phyloP scores from a whole-genome alignment of 2,888 invertebrate genomes.

The Stegophylla sp. region DNA sequence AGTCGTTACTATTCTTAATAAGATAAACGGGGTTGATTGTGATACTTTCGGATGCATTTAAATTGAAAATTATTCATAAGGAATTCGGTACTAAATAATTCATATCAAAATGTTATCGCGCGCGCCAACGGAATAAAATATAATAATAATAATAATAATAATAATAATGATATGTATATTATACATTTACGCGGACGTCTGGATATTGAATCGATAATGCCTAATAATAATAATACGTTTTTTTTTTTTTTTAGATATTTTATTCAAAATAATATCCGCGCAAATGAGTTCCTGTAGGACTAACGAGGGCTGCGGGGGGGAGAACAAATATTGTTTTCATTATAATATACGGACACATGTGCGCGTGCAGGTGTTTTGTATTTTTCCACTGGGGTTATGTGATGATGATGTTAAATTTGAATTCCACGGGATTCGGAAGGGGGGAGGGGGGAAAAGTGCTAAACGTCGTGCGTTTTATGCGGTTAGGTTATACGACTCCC shows the following conservation, averaged over 20 bases:
- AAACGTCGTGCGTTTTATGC: neutral
- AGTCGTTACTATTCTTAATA: slow-evolving; percentile 3
- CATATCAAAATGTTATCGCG: neutral
- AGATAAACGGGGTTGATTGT: slow-evolving; percentile 16
- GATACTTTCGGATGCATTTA: slow-evolving; percentile 2
- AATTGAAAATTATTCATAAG: slow-evolving; percentile 24
- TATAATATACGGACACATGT: neutral
- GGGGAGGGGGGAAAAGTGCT: neutral
- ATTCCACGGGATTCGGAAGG: slow-evolving; percentile 1
- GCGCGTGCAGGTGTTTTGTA: too few relatives aligned
- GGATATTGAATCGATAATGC: neutral
- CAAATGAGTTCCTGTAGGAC: neutral
- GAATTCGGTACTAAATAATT: neutral
- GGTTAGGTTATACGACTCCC: neutral
- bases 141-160: too few relatives aligned
- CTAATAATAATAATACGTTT: neutral
- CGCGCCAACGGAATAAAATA: neutral
- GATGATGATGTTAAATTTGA: slow-evolving; percentile 14
- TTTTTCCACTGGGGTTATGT: neutral
- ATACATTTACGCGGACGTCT: neutral
- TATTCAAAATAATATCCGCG: neutral
- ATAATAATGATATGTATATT: too few relatives aligned
- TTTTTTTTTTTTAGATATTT: neutral
- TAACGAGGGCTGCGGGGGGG: neutral
- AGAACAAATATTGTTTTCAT: too few relatives aligned